Base-by-base conservation (phyloP, 2,888 invertebrate species). In the Leptura quadrifasciata region DNA sequence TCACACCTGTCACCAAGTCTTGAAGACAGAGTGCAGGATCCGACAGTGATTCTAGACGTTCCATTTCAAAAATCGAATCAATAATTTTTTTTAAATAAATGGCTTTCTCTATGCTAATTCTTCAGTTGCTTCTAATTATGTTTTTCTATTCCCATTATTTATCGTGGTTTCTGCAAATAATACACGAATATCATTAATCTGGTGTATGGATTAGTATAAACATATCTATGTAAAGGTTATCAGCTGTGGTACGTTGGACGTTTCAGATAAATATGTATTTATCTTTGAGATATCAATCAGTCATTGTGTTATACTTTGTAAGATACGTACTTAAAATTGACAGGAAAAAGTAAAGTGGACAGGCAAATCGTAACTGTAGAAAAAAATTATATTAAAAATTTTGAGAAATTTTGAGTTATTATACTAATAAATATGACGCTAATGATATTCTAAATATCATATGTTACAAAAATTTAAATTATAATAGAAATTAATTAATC, bases 21-120 rank as follows among this genome's bases (percentile, higher is more conserved):
- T 94, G 94, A 69, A 95, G 92, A 85, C 94, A 95, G 84, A 95
- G 91, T 84, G 94, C 93, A 85, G 92, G 92, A 90, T 94, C 93
- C 88, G 92, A 91, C 84, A 93, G 90, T 87, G 93, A 92, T 91
- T 93, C 93, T 91, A 93, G 92, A 77, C 93, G 92, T 86, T 93
- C 93, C 92, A 93, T 71, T 17, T 61, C 60, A n/a, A 27, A 47
- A 18, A 47, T 31, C 21, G 39, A 35, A 18, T 35, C 58, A 21
- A 65, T 6, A 15, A 58, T 39, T 20, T 39, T 21, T 10, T 15
- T 6, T 18, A 31, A 57, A 58, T 57, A 27, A 27, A 69, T n/a
- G 6, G 18, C 15, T 24, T 15, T 39, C n/a, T 58, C 35, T 57
- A 17, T 17, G 2, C 10, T 20, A 55, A 21, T 17, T 61, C 24